Evolutionary conservation across 2,888 invertebrate species (phyloP).

Genomic region (Drosophila crucigera): DNA sequence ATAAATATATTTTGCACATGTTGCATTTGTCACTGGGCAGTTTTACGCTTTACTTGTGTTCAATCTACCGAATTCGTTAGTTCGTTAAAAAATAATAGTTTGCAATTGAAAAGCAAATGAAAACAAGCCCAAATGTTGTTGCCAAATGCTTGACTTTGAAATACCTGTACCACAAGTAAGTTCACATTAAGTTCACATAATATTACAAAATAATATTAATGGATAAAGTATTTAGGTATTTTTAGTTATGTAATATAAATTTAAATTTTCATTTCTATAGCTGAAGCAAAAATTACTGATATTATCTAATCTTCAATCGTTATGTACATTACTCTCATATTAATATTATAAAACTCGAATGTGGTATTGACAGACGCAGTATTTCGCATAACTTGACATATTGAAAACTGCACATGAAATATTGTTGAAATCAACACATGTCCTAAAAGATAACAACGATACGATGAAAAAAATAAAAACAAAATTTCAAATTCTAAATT

Average conservation of each 20-base stretch:
- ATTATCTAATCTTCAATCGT: neutral
- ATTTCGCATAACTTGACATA: conserved; percentile 1
- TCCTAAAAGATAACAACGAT: conserved; percentile 10
- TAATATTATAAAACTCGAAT: neutral
- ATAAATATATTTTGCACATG: conserved; percentile 54
- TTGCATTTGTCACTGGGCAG: conserved; percentile 38
- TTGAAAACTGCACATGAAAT: conserved; percentile 2
- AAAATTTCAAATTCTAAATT: conserved; percentile 26
- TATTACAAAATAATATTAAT: neutral
- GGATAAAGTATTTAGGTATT: neutral
- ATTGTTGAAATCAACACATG: conserved; percentile 21
- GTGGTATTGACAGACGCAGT: too few species aligned
- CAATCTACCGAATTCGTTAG: conserved; percentile 69
- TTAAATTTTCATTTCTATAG: neutral
- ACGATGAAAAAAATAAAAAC: neutral
- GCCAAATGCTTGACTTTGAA: conserved; percentile 8
- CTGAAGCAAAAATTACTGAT: neutral
- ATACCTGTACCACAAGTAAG: neutral
- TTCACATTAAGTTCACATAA: neutral
- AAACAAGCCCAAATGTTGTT: neutral
- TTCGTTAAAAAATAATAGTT: conserved; percentile 74
- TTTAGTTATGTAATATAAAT: neutral
- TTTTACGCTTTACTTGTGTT: conserved; percentile 57
- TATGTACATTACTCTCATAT: neutral
- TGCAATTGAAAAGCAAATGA: conserved; percentile 33